Base-by-base conservation (phyloP, 2,113 vertebrate genomes). In the Indicator maculatus region DNA sequence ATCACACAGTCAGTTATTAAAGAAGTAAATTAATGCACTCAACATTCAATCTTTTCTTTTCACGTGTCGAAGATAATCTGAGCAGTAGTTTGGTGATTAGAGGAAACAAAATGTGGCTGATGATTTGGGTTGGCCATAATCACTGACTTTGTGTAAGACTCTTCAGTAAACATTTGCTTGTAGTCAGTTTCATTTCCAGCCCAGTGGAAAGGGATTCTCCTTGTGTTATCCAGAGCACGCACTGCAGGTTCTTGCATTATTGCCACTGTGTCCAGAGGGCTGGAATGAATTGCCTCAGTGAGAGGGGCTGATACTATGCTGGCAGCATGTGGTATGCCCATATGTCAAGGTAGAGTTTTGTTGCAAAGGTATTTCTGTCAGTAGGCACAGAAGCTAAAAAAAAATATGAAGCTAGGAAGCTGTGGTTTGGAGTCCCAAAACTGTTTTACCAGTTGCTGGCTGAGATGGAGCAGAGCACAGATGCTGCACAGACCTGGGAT, bases 1-100 rank as follows among this genome's bases (percentile, higher is more conserved):
- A 90, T 89, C 95, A 88, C 55, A 77, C 60, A 94, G 77, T 58
- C 63, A 61, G 74, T 94, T 92, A 95, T 95, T 93, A 93, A 91
- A 96, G 92, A 87, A 87, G 81, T 85, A 83, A 93, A 95, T 94
- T 88, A 95, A 93, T 96, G 94, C 78, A 83, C 83, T 80, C 56
- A 47, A 71, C 70, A 66, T 88, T 96, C 89, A 96, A 53, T 93
- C 86, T 95, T 95, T 82, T 65, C n/a, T 50, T 65, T 73, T 93
- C 73, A 20, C 30, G 4, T 59, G 91, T 76, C 59, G 38, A 92
- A 41, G 86, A 63, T 89, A 93, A 93, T 86, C 70, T 36, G 27
- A 83, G 66, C 66, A 80, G 52, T 41, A 84, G 70, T 84, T 75
- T 64, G 73, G 52, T 77, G 66, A 88, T 55, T 60, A 65, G 65